Conservation (phyloP, 2,888 invertebrate genomes). For the Minunthozetes semirufus region DNA sequence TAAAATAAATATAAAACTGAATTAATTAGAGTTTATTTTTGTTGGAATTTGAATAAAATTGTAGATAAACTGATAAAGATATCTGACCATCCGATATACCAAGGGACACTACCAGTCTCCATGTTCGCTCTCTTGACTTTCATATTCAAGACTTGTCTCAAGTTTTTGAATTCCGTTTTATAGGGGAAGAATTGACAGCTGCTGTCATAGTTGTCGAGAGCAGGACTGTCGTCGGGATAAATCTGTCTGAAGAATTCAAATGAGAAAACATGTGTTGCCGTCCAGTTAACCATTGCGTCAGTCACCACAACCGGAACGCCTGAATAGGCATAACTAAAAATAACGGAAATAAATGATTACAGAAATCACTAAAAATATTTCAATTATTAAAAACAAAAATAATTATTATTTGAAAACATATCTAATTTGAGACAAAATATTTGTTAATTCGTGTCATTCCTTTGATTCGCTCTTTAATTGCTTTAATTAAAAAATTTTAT, state of each 20-base stretch:
- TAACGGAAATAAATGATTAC: too few species aligned
- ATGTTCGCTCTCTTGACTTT: conserved; percentile 59
- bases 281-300: conserved; percentile 68
- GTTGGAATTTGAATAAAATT: background rate
- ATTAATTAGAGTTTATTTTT: background rate
- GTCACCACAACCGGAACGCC: conserved; percentile 72
- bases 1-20: background rate
- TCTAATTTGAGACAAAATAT: too few species aligned
- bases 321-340: conserved; percentile 73
- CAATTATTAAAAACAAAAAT: too few species aligned
- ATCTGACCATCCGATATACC: conserved; percentile 94
- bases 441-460: too few species aligned
- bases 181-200: conserved; percentile 82
- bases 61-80: conserved; percentile 46
- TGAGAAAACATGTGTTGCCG: conserved; percentile 55
- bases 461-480: too few species aligned
- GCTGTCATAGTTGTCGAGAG: conserved; percentile 66
- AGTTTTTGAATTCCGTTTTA: conserved; percentile 67
- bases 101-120: conserved; percentile 60
- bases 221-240: conserved; percentile 51
- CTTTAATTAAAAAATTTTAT: too few species aligned
- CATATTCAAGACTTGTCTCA: conserved; percentile 72
- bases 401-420: too few species aligned
- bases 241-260: conserved; percentile 45
- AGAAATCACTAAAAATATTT: too few species aligned